Evolutionary conservation across 1,140 invertebrate species (phyloP), one percentile per base, ranked within the genome.

Genomic region (Aricia agestis): DNA sequence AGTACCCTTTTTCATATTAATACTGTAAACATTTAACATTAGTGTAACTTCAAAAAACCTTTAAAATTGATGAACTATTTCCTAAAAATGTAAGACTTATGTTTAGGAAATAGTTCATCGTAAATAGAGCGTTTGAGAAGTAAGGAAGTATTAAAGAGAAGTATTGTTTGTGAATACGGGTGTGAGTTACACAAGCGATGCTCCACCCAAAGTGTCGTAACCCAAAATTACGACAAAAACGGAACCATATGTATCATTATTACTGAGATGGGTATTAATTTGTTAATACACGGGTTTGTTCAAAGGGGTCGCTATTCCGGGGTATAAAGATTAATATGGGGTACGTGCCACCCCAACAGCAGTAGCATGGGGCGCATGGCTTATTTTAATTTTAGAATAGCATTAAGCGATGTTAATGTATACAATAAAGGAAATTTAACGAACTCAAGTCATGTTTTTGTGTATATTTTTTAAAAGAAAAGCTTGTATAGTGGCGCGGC

Each of bases 301-400:
- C 41, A 65, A 65, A 11, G 59, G 67, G 72, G 69, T 11, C 41
- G 68, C 69, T 74, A 68, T 70, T 74, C 73, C 36, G 72, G 72
- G 74, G 19, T 63, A 19, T 75, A 78, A 77, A 74, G 67, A 76
- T 76, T 80, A 78, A 76, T 74, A 74, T 63, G 73, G 76, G 73
- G 72, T 70, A 71, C 59, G 59, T 63, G 59, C 17, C 71, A 77
- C 74, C 74, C 77, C 72, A 67, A 69, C 45, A 67, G 67, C 68
- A 72, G 59, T 69, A 69, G 17, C 36, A 25, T 18, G 69, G 65
- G 74, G 74, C 63, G 74, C 67, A 75, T 69, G 70, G 75, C 74
- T 78, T 78, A 81, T 82, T 82, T 81, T 82, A 81, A 82, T 82
- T 81, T 81, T 77, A 82, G 78, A 82, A 81, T 74, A 78, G 71